Conservation (phyloP, 2,888 invertebrate species). For the Argynnis bischoffii region DNA sequence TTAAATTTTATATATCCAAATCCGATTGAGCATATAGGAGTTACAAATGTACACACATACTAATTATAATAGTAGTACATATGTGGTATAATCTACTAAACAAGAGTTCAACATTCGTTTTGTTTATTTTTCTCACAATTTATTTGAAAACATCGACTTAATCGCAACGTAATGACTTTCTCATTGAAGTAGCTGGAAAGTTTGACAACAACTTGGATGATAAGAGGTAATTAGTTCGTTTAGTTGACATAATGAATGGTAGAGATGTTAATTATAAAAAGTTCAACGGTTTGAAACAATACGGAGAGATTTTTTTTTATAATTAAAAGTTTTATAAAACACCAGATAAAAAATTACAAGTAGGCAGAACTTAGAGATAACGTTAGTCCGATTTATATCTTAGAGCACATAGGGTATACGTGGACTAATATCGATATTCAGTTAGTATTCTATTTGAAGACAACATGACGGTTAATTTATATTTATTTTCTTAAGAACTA, state of each 20-base stretch:
- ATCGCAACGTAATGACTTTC: constrained; percentile 10
- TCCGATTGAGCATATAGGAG: no score
- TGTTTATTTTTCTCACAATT: constrained; percentile 5
- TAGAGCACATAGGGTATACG: no score
- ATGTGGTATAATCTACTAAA: neutral
- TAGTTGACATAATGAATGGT: constrained; percentile 17
- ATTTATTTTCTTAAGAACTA: no score
- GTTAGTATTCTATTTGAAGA: no score
- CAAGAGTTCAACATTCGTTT: neutral
- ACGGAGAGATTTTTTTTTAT: neutral
- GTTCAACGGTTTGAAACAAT: constrained; percentile 1
- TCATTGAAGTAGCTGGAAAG: constrained; percentile 6
- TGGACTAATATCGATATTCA: no score
- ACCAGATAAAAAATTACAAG: neutral
- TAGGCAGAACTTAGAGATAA: neutral
- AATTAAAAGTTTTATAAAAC: constrained; percentile 11
- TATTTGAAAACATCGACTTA: constrained; percentile 7
- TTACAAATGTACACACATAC: no score
- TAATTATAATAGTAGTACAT: neutral
- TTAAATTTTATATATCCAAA: no score
- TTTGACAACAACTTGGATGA: constrained; percentile 14
- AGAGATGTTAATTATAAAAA: constrained; percentile 2
- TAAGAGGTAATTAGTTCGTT: constrained; percentile 9
- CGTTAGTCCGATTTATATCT: no score
- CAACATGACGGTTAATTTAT: no score